Evolutionary conservation across 2,113 vertebrate genomes (phyloP), one percentile per base, ranked within the genome.

Genomic region (Limnothrissa miodon): DNA sequence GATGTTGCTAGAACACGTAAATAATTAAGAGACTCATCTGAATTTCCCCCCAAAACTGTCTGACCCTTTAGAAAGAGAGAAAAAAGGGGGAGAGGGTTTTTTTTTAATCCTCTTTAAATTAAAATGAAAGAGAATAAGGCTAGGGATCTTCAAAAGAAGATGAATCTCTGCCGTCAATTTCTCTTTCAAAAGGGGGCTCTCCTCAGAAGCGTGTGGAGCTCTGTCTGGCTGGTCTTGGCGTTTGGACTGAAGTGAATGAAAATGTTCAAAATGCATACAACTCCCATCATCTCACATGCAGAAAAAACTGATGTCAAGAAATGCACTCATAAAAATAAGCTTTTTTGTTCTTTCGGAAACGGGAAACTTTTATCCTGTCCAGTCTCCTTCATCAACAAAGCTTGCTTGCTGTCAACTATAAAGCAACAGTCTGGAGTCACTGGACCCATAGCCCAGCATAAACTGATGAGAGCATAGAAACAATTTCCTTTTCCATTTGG

Each of bases 11-110:
- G 80, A 74, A 85, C 83, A 88, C 85, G 86, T 95, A 84, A 92
- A 93, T 94, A 89, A 93, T 94, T 93, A 91, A 93, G 90, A 82
- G 85, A 89, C 89, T 93, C 87, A 88, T 91, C 87, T 90, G 91
- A 86, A 42, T 92, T 93, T 94, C 90, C 90, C 90, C 86, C 23
- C 7, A 62, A 90, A 91, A 92, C 90, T 23, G 86, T 89, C 88
- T 90, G 87, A 92, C 89, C 89, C 83, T 85, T 88, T 85, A 83
- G 85, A 79, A 82, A 87, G 90, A 42, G 42, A 2, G 83, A 62
- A 66, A 74, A 74, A 74, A 74, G 19, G 4, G 19, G 66, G 66
- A 33, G 10, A 33, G 66, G 5, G 66, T 11, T 33, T 74, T 48
- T 48, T 51, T 51, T 51, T 51, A 51, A 70, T 70, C 62, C n/a